These are phyloP conservation scores for Macropodus opercularis DNA, from an alignment of 2,797 vertebrate genomes.

Conservation along the genomic window DNA sequence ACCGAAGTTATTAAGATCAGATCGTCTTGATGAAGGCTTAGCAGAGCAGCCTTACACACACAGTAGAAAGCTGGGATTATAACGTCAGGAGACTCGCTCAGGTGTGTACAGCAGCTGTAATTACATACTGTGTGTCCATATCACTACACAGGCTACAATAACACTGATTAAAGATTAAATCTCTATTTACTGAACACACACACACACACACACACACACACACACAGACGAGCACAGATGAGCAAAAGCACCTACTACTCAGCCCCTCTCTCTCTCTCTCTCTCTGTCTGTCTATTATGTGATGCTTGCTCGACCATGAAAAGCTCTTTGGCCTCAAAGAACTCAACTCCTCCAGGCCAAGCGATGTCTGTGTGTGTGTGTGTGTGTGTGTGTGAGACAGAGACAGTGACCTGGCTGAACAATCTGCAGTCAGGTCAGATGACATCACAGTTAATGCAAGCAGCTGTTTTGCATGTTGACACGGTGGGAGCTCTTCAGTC, in stretches of 20 bases:
- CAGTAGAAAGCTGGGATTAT: background rate
- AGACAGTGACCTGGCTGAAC: slow-evolving; percentile 48
- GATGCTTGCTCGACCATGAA: slow-evolving; percentile 58
- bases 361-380: slow-evolving; percentile 8
- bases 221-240: slow-evolving; percentile 17
- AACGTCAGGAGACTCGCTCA: background rate
- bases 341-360: slow-evolving; percentile 51
- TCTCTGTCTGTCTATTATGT: slow-evolving; percentile 49
- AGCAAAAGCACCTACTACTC: slow-evolving; percentile 21
- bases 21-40: too few relatives aligned
- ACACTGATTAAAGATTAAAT: slow-evolving; percentile 69
- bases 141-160: slow-evolving; percentile 55
- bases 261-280: slow-evolving; percentile 21
- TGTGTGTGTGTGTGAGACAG: slow-evolving; percentile 20
- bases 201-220: slow-evolving; percentile 7
- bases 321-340: slow-evolving; percentile 67
- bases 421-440: slow-evolving; percentile 64
- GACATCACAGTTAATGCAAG: slow-evolving; percentile 60
- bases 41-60: too few relatives aligned
- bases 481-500: slow-evolving; percentile 10
- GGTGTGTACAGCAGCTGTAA: slow-evolving; percentile 52
- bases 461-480: slow-evolving; percentile 7
- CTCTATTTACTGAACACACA: slow-evolving; percentile 31
- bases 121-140: slow-evolving; percentile 62
- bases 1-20: too few relatives aligned